Evolutionary conservation across 2,888 invertebrate genomes (phyloP).

Genomic region (Eucera pruinosa): DNA sequence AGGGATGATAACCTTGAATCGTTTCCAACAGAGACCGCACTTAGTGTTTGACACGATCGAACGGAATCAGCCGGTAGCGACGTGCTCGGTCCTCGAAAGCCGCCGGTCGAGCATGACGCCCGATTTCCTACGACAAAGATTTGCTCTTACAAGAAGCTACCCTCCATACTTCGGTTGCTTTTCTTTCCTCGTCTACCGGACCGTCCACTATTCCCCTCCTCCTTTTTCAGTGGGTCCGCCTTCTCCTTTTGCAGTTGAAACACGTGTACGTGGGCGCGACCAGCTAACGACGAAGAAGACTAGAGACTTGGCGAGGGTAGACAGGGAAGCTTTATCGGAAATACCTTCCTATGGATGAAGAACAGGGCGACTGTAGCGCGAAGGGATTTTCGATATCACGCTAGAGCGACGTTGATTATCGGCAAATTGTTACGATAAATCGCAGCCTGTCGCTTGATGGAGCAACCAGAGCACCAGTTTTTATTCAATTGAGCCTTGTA

Average conservation of each 20-base stretch:
- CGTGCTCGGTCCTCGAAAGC: conserved; percentile 69
- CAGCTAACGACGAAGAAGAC: conserved; percentile 39
- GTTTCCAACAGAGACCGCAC: conserved; percentile 61
- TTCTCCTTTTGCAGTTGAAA: conserved; percentile 49
- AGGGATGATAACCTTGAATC: conserved; percentile 49
- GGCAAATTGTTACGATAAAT: conserved; percentile 58
- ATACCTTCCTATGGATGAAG: conserved; percentile 35
- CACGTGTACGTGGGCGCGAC: conserved; percentile 56
- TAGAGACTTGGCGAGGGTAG: neutral
- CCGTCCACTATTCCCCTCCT: conserved; percentile 26
- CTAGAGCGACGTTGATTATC: conserved; percentile 61
- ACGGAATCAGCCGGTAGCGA: conserved; percentile 69
- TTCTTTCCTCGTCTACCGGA: conserved; percentile 23
- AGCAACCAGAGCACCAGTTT: conserved; percentile 13
- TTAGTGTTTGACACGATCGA: conserved; percentile 74
- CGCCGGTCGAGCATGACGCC: conserved; percentile 76
- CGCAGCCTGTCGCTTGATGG: conserved; percentile 19
- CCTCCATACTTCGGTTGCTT: conserved; percentile 42
- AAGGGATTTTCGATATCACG: conserved; percentile 55
- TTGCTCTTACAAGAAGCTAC: conserved; percentile 75
- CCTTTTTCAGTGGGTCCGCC: conserved; percentile 15
- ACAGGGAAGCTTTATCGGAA: conserved; percentile 52
- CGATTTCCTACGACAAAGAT: conserved; percentile 81
- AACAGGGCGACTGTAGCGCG: conserved; percentile 15
- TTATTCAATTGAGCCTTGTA: conserved; percentile 30